These are phyloP conservation scores for Pseudococcus longispinus DNA, from an alignment of 2,888 invertebrate genomes.

Conservation along the genomic window DNA sequence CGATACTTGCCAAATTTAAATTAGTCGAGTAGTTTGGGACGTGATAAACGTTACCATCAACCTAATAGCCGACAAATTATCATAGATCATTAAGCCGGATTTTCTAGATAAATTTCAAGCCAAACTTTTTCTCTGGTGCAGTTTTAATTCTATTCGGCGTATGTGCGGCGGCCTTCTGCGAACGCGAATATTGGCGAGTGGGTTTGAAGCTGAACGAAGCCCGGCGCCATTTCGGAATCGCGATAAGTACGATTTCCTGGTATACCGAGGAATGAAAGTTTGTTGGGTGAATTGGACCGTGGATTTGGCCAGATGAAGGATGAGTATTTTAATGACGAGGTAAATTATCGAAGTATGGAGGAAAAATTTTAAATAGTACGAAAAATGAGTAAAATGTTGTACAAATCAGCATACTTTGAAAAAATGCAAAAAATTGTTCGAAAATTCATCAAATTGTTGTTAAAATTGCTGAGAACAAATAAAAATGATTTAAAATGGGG, in stretches of 20 bases:
- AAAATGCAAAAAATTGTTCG: too few relatives aligned
- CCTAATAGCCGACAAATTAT: slow-evolving; percentile 9
- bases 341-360: too few relatives aligned
- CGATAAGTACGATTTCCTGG: neutral
- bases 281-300: neutral
- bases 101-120: neutral
- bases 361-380: too few relatives aligned
- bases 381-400: too few relatives aligned
- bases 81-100: neutral
- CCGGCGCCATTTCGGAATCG: neutral
- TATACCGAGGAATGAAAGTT: neutral
- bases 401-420: too few relatives aligned
- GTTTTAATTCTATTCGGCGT: neutral
- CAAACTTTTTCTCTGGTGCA: neutral
- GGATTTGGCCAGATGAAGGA: neutral
- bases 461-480: too few relatives aligned
- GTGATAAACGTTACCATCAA: slow-evolving; percentile 5
- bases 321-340: too few relatives aligned
- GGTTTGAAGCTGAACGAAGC: neutral
- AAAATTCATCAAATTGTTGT: too few relatives aligned
- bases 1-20: slow-evolving; percentile 13
- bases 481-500: too few relatives aligned
- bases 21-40: neutral
- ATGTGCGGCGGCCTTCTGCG: neutral
- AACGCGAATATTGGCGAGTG: neutral